A percentile compares a stretch with the other conserved stretches of the same genome.
Evolutionary conservation across 1,140 invertebrate species (phyloP).

Genomic region (Lysiphlebus fabarum): DNA sequence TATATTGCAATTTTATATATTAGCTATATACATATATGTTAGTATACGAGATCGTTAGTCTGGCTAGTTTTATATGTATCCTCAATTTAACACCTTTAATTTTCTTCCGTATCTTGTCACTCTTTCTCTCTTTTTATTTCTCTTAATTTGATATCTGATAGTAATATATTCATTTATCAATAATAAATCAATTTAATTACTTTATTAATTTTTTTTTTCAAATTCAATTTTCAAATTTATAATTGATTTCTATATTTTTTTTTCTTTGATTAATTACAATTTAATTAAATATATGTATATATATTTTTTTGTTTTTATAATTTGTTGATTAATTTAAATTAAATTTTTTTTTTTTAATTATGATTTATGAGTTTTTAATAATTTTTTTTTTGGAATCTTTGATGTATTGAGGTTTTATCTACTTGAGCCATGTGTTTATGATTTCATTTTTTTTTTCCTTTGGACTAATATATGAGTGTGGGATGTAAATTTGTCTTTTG

Average conservation of each 20-base stretch:
- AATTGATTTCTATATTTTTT: no score
- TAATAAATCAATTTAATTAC: no score
- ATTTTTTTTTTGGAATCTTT: not conserved
- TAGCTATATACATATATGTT: no score
- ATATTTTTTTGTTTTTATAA: no score
- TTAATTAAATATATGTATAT: no score
- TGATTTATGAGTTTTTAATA: no score
- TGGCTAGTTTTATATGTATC: slow-evolving; percentile 8
- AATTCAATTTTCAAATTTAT: no score
- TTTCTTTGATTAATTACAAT: no score
- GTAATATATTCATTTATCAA: not conserved
- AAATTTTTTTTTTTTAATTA: no score
- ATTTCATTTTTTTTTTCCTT: slow-evolving; percentile 14
- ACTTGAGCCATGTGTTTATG: slow-evolving; percentile 11
- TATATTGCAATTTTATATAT: not conserved
- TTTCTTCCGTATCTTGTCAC: slow-evolving; percentile 2
- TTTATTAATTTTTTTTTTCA: no score
- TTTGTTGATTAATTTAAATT: no score
- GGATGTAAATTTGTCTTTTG: no score
- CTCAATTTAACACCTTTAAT: slow-evolving; percentile 14
- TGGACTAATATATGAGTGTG: slow-evolving; percentile 15
- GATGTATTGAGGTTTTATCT: slow-evolving; percentile 17
- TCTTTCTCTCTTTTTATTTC: not conserved
- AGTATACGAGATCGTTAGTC: slow-evolving; percentile 45
- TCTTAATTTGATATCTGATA: not conserved